phyloP scores from a whole-genome alignment of 1,140 invertebrate species.

The Pogonomyrmex barbatus region DNA sequence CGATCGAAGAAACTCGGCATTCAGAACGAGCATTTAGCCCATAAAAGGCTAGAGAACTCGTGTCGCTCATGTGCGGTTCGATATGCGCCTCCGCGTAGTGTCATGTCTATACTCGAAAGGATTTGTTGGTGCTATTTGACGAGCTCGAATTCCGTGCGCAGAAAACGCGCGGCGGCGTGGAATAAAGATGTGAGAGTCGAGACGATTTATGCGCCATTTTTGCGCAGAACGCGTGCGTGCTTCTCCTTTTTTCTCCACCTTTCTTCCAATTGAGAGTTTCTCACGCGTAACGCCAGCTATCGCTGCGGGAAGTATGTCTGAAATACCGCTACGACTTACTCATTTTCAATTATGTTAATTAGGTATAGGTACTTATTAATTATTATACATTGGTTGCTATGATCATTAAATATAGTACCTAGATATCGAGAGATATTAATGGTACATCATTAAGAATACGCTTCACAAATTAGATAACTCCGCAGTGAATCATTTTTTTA shows the following conservation, averaged over 20 bases:
- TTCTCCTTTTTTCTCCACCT: neutral
- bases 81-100: conserved; percentile 55
- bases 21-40: conserved; percentile 70
- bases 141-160: conserved; percentile 63
- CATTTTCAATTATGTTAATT: conserved; percentile 11
- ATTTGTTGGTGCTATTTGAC: conserved; percentile 11
- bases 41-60: conserved; percentile 67
- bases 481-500: neutral
- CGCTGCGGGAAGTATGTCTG: neutral
- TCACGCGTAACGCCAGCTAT: neutral
- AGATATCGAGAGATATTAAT: conserved; percentile 15
- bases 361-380: conserved; percentile 9
- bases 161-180: conserved; percentile 57
- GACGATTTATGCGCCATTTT: conserved; percentile 47
- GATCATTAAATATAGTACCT: conserved; percentile 3
- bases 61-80: conserved; percentile 38
- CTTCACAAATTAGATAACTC: conserved; percentile 8
- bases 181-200: conserved; percentile 67
- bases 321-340: neutral
- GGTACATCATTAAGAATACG: conserved; percentile 4
- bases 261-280: neutral
- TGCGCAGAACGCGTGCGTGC: neutral
- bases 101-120: conserved; percentile 30
- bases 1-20: conserved; percentile 57
- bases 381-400: neutral